These are phyloP conservation scores for Ormyrus pomaceus DNA, from an alignment of 2,888 invertebrate genomes.

Conservation along the genomic window DNA sequence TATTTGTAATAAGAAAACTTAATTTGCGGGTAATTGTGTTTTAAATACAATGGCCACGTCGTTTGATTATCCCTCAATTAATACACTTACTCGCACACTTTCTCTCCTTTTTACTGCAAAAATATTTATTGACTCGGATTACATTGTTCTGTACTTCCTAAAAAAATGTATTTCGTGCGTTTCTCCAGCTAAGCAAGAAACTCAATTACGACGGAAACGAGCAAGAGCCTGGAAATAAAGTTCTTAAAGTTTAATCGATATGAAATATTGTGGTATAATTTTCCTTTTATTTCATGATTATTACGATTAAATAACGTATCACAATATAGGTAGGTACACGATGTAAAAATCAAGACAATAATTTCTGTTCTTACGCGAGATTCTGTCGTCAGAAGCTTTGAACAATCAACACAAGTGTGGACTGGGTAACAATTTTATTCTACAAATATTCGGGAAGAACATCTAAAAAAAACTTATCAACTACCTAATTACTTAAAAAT, in stretches of 20 bases:
- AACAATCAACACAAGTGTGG: too few species aligned
- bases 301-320: not conserved
- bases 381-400: too few species aligned
- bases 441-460: too few species aligned
- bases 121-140: slow-evolving; percentile 31
- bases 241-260: not conserved
- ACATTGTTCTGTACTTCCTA: slow-evolving; percentile 10
- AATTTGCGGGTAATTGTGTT: slow-evolving; percentile 24
- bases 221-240: not conserved
- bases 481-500: too few species aligned
- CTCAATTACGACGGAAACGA: not conserved
- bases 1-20: slow-evolving; percentile 14
- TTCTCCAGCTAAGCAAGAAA: not conserved
- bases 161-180: not conserved
- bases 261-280: slow-evolving; percentile 10
- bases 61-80: slow-evolving; percentile 46
- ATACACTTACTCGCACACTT: not conserved
- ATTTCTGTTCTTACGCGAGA: too few species aligned
- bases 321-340: not conserved
- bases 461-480: too few species aligned
- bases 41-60: slow-evolving; percentile 28
- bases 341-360: too few species aligned
- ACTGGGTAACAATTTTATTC: too few species aligned
- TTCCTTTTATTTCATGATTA: not conserved
- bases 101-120: slow-evolving; percentile 27